Evolutionary conservation across 2,888 invertebrate genomes (phyloP).

Genomic region (Nephrotoma appendiculata): DNA sequence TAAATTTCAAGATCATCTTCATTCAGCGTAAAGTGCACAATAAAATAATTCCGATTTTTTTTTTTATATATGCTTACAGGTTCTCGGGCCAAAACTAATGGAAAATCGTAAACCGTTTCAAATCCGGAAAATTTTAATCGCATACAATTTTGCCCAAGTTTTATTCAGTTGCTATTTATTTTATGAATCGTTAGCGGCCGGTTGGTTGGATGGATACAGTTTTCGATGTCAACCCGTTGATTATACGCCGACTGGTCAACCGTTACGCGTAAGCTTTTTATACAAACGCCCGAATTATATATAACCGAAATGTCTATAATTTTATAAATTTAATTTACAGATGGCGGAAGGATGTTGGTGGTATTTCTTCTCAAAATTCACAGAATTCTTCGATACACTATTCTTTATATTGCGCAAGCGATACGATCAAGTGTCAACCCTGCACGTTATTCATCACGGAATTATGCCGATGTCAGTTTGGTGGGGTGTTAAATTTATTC

Average conservation of each 20-base stretch:
- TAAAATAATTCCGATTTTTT: not conserved
- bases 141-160: constrained; percentile 70
- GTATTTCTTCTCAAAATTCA: constrained; percentile 90
- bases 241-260: constrained; percentile 49
- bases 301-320: not conserved
- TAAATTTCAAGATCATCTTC: too few relatives aligned
- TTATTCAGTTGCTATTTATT: constrained; percentile 38
- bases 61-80: constrained; percentile 27
- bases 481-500: constrained; percentile 80
- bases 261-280: constrained; percentile 35
- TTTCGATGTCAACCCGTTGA: constrained; percentile 69
- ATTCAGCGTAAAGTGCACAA: too few relatives aligned
- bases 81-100: constrained; percentile 70
- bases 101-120: constrained; percentile 71
- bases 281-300: not conserved
- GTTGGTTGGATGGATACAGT: constrained; percentile 61
- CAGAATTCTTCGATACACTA: constrained; percentile 85
- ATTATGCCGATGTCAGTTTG: constrained; percentile 90
- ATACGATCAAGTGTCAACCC: constrained; percentile 74
- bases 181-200: constrained; percentile 38
- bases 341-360: constrained; percentile 80
- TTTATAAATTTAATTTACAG: constrained; percentile 32
- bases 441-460: constrained; percentile 91
- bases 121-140: constrained; percentile 56
- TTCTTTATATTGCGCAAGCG: constrained; percentile 93